Base-by-base conservation (phyloP, 2,888 invertebrate species). In the Phyllotreta striolata region DNA sequence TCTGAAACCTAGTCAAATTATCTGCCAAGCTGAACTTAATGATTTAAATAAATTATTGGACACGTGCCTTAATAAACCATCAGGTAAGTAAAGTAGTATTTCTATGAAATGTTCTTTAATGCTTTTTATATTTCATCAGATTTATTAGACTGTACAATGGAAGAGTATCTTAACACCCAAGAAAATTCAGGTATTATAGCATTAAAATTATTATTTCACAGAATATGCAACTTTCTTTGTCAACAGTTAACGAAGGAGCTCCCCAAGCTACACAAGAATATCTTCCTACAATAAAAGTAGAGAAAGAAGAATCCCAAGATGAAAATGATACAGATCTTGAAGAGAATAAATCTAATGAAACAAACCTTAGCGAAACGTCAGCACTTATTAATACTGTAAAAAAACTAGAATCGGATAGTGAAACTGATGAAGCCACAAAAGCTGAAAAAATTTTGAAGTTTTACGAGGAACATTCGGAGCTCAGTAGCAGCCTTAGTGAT, bases 101-200 rank as follows among this genome's bases (percentile, higher is more conserved):
- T 1, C 4, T 4, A 24, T 24, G 24, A 24, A 24, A 24, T 24
- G 1, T 24, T 24, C 24, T 24, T 24, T 24, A 62, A 54, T 47
- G 57, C 55, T 12, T 44, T n/a, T 54, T 56, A 64, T 57, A 39
- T 51, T 63, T n/a, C 47, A 43, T 14, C 49, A 35, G 63, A 58
- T 62, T 56, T 62, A 47, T 49, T 68, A 56, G 68, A 68, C 43
- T 58, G 63, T 7, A 62, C 49, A 10, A 62, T 68, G 68, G 68
- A 66, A 43, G 68, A 68, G 57, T 54, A 59, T 60, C 51, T 68
- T 24, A 54, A 59, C n/a, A 43, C 57, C 55, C 24, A 37, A 10
- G 58, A 67, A 60, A 51, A 61, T 37, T 67, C 60, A 57, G 14
- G n/a, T 6, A 12, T 40, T 38, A 41, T 41, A 6, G 34, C 9